A percentile compares a stretch with the other conserved stretches of the same genome.
Conservation (phyloP, 1,140 invertebrate species). For the Mizuhopecten yessoensis region DNA sequence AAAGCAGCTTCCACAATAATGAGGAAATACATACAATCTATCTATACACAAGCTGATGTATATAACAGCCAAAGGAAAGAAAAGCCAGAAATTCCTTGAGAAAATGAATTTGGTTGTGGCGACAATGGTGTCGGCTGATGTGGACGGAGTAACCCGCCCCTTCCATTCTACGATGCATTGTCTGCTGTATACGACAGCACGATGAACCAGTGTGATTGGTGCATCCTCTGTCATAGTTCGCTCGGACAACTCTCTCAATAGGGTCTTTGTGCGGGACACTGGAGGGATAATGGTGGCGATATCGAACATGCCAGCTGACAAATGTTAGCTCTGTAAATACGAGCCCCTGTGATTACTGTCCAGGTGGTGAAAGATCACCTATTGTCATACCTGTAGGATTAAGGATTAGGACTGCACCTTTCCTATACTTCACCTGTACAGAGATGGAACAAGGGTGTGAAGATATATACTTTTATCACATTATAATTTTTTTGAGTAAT, state of each 20-base stretch:
- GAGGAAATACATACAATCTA: background rate
- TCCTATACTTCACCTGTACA: background rate
- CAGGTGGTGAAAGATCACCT: background rate
- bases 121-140: background rate
- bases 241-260: slow-evolving; percentile 2
- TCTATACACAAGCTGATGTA: background rate
- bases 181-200: slow-evolving; percentile 3
- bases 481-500: no score
- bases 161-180: background rate
- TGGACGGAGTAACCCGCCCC: slow-evolving; percentile 35
- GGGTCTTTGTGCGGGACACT: background rate
- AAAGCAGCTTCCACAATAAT: background rate
- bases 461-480: no score
- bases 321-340: background rate
- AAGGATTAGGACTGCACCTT: background rate
- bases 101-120: background rate
- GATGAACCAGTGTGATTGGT: background rate
- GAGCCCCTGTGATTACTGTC: background rate
- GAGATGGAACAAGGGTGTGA: background rate
- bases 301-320: background rate
- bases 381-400: slow-evolving; percentile 1
- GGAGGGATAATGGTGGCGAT: background rate
- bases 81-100: background rate
- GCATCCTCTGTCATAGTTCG: slow-evolving; percentile 9
- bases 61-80: background rate